A percentile compares a stretch with the other conserved stretches of the same genome.
phyloP scores from a whole-genome alignment of 2,113 vertebrate species.

The Sturnira hondurensis region DNA sequence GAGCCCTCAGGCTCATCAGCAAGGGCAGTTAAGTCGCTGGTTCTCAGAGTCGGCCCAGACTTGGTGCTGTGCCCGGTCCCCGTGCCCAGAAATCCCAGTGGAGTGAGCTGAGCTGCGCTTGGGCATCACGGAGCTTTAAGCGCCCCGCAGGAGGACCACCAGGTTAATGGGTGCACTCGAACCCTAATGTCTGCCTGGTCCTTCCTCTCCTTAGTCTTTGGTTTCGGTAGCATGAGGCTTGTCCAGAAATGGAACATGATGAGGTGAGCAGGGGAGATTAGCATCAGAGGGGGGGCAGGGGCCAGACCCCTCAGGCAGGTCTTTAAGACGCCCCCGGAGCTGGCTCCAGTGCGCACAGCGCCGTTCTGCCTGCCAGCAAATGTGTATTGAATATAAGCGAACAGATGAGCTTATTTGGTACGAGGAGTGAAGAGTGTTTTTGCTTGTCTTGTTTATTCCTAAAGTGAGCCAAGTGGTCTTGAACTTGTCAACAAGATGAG shows the following conservation, averaged over 20 bases:
- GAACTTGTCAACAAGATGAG: not conserved
- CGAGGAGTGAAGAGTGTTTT: not conserved
- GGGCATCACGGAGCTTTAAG: not conserved
- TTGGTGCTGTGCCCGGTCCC: not conserved
- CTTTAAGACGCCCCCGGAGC: not conserved
- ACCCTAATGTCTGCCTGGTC: not conserved
- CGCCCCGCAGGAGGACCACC: not conserved
- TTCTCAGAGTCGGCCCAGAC: not conserved
- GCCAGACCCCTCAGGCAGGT: not conserved
- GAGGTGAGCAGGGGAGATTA: not conserved
- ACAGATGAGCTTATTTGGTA: not conserved
- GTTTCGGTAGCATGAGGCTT: not conserved
- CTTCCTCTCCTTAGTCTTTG: not conserved
- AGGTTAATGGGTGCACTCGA: not conserved
- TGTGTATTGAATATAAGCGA: not conserved
- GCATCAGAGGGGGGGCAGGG: not conserved
- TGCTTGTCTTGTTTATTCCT: not conserved
- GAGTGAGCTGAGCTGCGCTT: not conserved
- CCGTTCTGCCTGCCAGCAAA: rapidly evolving
- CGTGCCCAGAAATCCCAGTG: not conserved
- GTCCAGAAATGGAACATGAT: not conserved
- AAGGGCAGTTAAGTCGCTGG: not conserved
- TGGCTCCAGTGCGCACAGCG: rapidly evolving
- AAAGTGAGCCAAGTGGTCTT: not conserved
- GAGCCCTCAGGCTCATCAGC: not conserved